phyloP scores from a whole-genome alignment of 2,888 invertebrate species.

The Rambutsinella grinnellia region DNA sequence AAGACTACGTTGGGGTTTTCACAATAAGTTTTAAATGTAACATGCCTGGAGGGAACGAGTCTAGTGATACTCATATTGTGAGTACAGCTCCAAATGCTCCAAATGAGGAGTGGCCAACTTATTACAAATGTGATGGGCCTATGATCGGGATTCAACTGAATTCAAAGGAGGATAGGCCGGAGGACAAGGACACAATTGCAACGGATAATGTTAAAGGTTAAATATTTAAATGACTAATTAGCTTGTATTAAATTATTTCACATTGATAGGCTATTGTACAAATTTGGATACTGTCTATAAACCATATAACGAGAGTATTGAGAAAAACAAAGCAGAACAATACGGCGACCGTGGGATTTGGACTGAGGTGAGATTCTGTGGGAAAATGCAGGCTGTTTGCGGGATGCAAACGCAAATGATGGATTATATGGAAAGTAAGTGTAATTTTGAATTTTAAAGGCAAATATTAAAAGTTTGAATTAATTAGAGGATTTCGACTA shows the following conservation, averaged over 20 bases:
- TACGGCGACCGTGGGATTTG: conserved; percentile 52
- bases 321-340: too few species aligned
- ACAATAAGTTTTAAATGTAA: conserved; percentile 33
- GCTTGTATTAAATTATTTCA: background rate
- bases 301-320: conserved; percentile 49
- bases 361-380: conserved; percentile 50
- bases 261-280: conserved; percentile 40
- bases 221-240: background rate
- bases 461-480: background rate
- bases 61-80: conserved; percentile 17
- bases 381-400: conserved; percentile 47
- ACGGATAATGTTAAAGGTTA: conserved; percentile 52
- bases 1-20: conserved; percentile 51
- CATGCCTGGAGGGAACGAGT: conserved; percentile 21
- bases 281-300: conserved; percentile 48
- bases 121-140: conserved; percentile 46
- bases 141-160: conserved; percentile 52
- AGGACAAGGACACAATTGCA: conserved; percentile 32
- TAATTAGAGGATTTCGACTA: conserved; percentile 21
- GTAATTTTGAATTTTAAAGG: background rate
- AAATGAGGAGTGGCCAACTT: conserved; percentile 42
- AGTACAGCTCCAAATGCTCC: conserved; percentile 32
- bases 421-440: conserved; percentile 34
- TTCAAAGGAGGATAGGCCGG: conserved; percentile 25
- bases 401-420: conserved; percentile 59